Conservation (phyloP, 2,888 invertebrate species). For the Ditula angustiorana region DNA sequence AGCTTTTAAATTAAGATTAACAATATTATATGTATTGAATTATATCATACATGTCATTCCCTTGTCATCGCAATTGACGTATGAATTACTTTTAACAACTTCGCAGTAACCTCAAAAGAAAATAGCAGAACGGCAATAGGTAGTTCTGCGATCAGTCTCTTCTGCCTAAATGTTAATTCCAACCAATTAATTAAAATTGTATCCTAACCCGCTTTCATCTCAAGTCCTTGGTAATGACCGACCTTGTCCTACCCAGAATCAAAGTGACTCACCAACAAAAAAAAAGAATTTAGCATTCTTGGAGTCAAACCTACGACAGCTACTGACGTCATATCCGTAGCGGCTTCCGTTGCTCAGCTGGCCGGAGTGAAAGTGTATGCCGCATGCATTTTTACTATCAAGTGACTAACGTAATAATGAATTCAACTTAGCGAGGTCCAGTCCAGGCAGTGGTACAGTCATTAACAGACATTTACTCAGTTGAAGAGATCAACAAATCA, state of each 20-base stretch:
- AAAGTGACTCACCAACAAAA: slow-evolving; percentile 27
- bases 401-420: slow-evolving; percentile 29
- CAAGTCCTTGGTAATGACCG: slow-evolving; percentile 23
- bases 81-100: too few species aligned
- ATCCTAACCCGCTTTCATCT: too few species aligned
- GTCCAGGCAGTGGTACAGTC: too few species aligned
- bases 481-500: too few species aligned
- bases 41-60: too few species aligned
- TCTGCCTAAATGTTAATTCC: not conserved
- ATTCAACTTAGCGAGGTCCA: not conserved
- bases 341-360: slow-evolving; percentile 76
- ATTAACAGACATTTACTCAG: too few species aligned
- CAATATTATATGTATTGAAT: too few species aligned
- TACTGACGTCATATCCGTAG: slow-evolving; percentile 76
- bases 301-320: slow-evolving; percentile 63
- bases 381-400: slow-evolving; percentile 25
- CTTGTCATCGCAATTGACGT: too few species aligned
- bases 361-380: slow-evolving; percentile 55
- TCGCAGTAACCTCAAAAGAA: too few species aligned
- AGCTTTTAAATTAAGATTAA: too few species aligned
- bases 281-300: slow-evolving; percentile 40
- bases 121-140: too few species aligned
- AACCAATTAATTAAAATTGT: too few species aligned
- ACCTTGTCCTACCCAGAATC: slow-evolving; percentile 29
- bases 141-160: not conserved